Evolutionary conservation across 2,113 vertebrate species (phyloP).

Genomic region (Natator depressus): DNA sequence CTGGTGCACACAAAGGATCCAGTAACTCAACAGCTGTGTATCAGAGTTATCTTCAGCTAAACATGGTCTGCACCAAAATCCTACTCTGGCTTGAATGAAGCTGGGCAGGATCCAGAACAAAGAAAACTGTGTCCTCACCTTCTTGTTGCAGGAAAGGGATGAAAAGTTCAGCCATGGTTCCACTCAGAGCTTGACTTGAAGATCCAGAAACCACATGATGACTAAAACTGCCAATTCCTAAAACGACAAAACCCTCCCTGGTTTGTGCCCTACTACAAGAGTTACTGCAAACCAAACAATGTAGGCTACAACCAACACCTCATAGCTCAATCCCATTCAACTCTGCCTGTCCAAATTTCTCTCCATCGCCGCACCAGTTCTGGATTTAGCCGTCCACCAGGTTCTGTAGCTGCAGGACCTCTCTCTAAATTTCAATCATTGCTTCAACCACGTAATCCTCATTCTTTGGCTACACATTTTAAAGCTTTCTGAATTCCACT

Average conservation of each 20-base stretch:
- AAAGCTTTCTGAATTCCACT: not conserved
- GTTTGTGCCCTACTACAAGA: not conserved
- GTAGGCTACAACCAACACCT: not conserved
- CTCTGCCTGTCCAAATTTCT: not conserved
- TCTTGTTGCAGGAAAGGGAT: constrained; percentile 97
- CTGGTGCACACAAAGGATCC: not conserved
- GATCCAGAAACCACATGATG: constrained; percentile 90
- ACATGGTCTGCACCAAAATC: not conserved
- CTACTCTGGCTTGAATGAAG: not conserved
- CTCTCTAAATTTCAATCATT: not conserved
- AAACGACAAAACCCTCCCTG: constrained; percentile 29
- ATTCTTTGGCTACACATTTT: not conserved
- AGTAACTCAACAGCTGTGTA: not conserved
- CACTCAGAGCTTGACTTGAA: constrained; percentile 90
- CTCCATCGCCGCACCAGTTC: not conserved
- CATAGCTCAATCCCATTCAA: not conserved
- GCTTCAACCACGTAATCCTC: not conserved
- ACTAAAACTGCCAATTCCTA: constrained; percentile 94
- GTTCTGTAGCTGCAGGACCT: not conserved
- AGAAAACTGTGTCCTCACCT: constrained; percentile 79
- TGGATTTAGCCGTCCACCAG: not conserved
- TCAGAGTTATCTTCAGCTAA: not conserved
- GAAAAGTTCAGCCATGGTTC: constrained; percentile 87
- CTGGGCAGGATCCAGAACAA: not conserved
- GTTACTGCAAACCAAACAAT: not conserved